phyloP scores from a whole-genome alignment of 1,140 invertebrate genomes.

The Heliconius hewitsoni region DNA sequence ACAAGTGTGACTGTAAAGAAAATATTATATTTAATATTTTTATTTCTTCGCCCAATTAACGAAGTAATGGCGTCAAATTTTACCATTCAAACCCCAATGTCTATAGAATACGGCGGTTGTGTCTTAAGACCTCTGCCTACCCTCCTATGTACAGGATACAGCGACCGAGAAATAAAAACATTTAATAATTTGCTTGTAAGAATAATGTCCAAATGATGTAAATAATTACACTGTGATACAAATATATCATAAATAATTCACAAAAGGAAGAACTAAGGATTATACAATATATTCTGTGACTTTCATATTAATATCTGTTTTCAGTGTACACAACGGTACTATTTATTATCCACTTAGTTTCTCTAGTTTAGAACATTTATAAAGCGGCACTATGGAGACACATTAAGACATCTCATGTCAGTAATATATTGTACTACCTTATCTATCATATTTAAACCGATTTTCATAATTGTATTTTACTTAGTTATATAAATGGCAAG shows the following conservation, averaged over 20 bases:
- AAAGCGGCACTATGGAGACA: not conserved
- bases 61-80: too few relatives aligned
- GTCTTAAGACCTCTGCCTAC: too few relatives aligned
- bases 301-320: slow-evolving; percentile 5
- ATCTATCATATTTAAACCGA: not conserved
- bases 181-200: too few relatives aligned
- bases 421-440: not conserved
- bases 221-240: too few relatives aligned
- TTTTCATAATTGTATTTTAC: not conserved
- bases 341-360: slow-evolving; percentile 23
- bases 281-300: not conserved
- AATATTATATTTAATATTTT: too few relatives aligned
- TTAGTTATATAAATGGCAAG: not conserved
- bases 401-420: slow-evolving; percentile 4
- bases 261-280: not conserved
- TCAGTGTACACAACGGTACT: slow-evolving; percentile 14
- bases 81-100: too few relatives aligned
- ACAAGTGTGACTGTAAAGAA: too few relatives aligned
- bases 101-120: too few relatives aligned
- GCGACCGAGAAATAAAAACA: too few relatives aligned
- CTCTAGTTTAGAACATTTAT: slow-evolving; percentile 21
- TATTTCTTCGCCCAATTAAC: too few relatives aligned
- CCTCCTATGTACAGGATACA: too few relatives aligned
- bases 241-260: not conserved
- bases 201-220: too few relatives aligned